Evolutionary conservation across 64 coral and sea anemone species (phyloP).

Genomic region (Exaiptasia diaphana): DNA sequence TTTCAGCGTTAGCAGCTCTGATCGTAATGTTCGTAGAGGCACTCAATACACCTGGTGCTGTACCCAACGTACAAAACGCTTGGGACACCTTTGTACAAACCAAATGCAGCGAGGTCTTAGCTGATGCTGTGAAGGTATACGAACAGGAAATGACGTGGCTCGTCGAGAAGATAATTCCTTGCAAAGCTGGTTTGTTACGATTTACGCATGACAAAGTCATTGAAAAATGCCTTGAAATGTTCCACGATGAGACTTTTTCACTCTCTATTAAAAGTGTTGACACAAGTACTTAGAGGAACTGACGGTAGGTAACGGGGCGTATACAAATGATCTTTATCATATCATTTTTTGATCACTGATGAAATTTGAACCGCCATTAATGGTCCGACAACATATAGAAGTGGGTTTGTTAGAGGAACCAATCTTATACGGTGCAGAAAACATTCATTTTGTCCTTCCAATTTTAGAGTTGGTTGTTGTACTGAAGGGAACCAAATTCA

Average conservation of each 20-base stretch:
- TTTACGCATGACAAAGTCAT: conserved; percentile 17
- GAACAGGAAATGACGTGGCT: conserved; percentile 17
- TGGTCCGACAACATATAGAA: no score
- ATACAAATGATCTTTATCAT: no score
- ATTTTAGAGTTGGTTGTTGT: no score
- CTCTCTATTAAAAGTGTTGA: conserved; percentile 41
- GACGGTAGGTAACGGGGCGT: conserved; percentile 7
- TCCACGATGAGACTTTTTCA: conserved; percentile 17
- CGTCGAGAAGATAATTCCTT: conserved; percentile 31
- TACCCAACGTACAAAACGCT: conserved; percentile 68
- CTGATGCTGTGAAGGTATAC: conserved; percentile 11
- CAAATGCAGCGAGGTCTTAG: conserved; percentile 43
- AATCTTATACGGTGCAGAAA: no score
- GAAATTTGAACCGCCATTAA: no score
- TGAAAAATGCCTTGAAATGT: neutral
- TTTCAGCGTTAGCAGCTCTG: conserved; percentile 54
- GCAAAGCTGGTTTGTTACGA: conserved; percentile 42
- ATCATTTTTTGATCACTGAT: no score
- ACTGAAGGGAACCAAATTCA: no score
- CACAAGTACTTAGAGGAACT: conserved; percentile 31
- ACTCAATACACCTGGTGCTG: conserved; percentile 60
- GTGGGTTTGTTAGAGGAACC: no score
- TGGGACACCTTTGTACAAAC: conserved; percentile 65
- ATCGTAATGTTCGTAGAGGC: conserved; percentile 56
- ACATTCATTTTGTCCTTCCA: no score